Evolutionary conservation across 1,140 invertebrate species (phyloP), one percentile per base, ranked within the genome.

Genomic region (Drosophila busckii): DNA sequence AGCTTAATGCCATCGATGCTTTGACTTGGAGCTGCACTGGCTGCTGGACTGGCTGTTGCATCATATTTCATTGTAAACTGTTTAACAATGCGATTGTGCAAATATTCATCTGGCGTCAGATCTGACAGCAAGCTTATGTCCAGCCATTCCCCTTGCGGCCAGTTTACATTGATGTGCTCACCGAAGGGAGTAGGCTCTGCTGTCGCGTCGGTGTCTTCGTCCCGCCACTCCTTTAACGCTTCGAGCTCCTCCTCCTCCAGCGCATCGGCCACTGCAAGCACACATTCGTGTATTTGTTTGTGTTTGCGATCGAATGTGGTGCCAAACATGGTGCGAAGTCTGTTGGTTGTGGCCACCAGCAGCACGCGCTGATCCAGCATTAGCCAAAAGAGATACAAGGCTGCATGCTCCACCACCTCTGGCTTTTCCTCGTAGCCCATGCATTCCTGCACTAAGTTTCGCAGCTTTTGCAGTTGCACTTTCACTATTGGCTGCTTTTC

Each of bases 381-480:
- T 34, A 85, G 48, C 84, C 84, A 86, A 17, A 86, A 86, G 0
- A 86, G 56, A 40, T 64, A 86, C 0, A 86, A 48, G 0, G 84
- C 40, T 0, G 84, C 84, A 61, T 86, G 84, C 16, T 86, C 84
- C 3, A 85, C 84, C 29, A 86, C 84, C 45, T 85, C 54, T 28
- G 84, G 84, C 58, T 86, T 66, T 41, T 86, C 84, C 45, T 86
- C 84, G 35, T 86, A 86, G 13, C 84, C 84, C 84, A 86, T 84
- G 35, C 69, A 84, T 40, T 85, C 84, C 54, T 78, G 73, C 1
- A 86, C 84, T 2, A 86, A 19, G 35, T 83, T 86, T 4, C 84
- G 70, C 28, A 86, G 44, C 25, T 86, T 86, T 4, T 86, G 65
- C 8, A 86, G 45, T 6, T 86, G 70, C 19, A 82, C 68, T 34